phyloP scores from a whole-genome alignment of 2,113 vertebrate species.

The Meleagris gallopavo region DNA sequence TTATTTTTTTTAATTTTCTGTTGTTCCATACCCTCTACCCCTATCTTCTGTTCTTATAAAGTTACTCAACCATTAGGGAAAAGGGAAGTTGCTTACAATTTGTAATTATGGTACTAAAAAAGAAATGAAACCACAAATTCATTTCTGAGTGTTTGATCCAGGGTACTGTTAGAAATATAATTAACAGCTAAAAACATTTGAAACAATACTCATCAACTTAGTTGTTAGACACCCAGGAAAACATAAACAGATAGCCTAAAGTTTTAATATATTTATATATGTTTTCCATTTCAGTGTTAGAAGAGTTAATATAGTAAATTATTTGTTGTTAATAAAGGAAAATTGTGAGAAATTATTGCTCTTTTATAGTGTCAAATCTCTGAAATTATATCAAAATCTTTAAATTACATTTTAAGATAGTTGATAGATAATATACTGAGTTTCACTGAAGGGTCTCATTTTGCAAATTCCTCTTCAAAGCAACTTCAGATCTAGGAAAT shows the following conservation, averaged over 20 bases:
- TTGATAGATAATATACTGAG: background rate
- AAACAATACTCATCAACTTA: slow-evolving; percentile 50
- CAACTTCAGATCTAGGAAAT: background rate
- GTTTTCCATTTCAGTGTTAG: background rate
- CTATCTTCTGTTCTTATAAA: slow-evolving; percentile 68
- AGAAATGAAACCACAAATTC: slow-evolving; percentile 72
- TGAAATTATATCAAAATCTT: background rate
- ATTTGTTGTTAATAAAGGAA: background rate
- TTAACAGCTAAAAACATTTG: slow-evolving; percentile 69
- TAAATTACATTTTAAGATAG: background rate
- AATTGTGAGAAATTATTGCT: background rate
- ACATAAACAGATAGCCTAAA: background rate
- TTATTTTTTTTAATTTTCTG: background rate
- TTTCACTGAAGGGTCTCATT: background rate
- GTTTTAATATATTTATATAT: slow-evolving; percentile 6
- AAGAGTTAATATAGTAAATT: background rate
- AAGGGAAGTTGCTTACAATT: slow-evolving; percentile 75
- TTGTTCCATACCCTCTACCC: background rate
- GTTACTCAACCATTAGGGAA: slow-evolving; percentile 74
- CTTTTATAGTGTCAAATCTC: background rate
- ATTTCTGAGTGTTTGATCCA: slow-evolving; percentile 73
- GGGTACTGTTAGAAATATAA: slow-evolving; percentile 76
- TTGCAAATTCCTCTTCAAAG: background rate
- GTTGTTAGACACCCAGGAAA: slow-evolving; percentile 19
- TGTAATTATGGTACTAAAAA: slow-evolving; percentile 75